Evolutionary conservation across 1,140 invertebrate genomes (phyloP).

Genomic region (Adoxophyes honmai): DNA sequence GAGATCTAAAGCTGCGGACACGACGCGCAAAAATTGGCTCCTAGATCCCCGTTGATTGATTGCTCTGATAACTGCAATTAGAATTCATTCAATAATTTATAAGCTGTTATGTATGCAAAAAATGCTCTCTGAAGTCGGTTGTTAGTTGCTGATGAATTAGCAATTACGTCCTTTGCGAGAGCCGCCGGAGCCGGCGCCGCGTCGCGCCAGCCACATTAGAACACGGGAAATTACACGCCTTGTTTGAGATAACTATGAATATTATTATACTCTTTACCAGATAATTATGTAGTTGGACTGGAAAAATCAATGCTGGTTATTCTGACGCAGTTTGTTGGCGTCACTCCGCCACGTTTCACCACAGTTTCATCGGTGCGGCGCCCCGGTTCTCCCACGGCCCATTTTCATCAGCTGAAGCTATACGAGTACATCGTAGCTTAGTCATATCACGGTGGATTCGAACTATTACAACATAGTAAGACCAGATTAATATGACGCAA

Average conservation of each 20-base stretch:
- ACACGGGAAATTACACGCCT: slow-evolving; percentile 67
- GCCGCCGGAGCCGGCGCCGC: slow-evolving; percentile 59
- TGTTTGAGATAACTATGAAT: slow-evolving; percentile 56
- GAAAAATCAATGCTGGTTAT: slow-evolving; percentile 30
- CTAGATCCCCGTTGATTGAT: slow-evolving; percentile 46
- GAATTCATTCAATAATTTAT: slow-evolving; percentile 66
- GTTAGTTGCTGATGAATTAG: slow-evolving; percentile 53
- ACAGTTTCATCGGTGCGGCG: neutral
- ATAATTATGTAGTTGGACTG: slow-evolving; percentile 53
- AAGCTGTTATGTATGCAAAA: slow-evolving; percentile 54
- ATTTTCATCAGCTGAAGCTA: neutral
- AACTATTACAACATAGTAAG: neutral
- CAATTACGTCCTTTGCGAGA: slow-evolving; percentile 61
- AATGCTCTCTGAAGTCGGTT: slow-evolving; percentile 41
- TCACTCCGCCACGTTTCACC: neutral
- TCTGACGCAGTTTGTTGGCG: neutral
- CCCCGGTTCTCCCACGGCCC: neutral
- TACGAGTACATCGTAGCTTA: neutral
- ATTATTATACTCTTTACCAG: slow-evolving; percentile 62
- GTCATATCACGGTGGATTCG: neutral
- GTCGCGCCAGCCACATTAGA: slow-evolving; percentile 60
- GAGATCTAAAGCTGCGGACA: slow-evolving; percentile 16
- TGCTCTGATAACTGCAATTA: slow-evolving; percentile 53
- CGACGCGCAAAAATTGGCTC: slow-evolving; percentile 26
- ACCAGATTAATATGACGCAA: slow-evolving; percentile 13